Evolutionary conservation across 2,888 invertebrate genomes (phyloP).

Genomic region (Pantelozetes paolii): DNA sequence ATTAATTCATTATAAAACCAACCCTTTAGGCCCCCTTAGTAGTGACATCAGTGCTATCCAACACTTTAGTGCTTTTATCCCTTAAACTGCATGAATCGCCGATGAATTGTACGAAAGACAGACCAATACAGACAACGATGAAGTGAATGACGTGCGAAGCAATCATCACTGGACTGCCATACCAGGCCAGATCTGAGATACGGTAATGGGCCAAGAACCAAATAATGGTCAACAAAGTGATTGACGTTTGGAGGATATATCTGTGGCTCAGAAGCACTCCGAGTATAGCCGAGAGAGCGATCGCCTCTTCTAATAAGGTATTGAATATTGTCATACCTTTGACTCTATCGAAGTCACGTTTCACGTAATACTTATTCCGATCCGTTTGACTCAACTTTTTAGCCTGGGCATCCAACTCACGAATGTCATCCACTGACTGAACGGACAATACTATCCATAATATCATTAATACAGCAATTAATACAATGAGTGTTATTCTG

Average conservation of each 20-base stretch:
- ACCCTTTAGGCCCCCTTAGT: too few species aligned
- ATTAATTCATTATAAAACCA: too few species aligned
- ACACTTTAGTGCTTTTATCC: neutral
- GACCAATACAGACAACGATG: slow-evolving; percentile 25
- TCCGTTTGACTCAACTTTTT: neutral
- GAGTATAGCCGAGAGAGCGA: slow-evolving; percentile 26
- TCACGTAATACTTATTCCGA: slow-evolving; percentile 17
- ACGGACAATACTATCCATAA: slow-evolving; percentile 36
- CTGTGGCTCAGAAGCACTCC: slow-evolving; percentile 12
- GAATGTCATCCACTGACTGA: slow-evolving; percentile 17
- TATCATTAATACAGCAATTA: slow-evolving; percentile 36
- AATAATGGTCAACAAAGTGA: slow-evolving; percentile 22
- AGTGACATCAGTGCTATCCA: too few species aligned
- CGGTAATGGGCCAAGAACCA: slow-evolving; percentile 40
- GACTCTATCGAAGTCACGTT: slow-evolving; percentile 10
- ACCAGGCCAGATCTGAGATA: slow-evolving; percentile 5
- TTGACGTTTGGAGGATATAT: slow-evolving; percentile 5
- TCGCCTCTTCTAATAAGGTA: slow-evolving; percentile 34
- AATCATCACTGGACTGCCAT: neutral
- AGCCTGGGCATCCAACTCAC: slow-evolving; percentile 1
- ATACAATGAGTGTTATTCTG: slow-evolving; percentile 1
- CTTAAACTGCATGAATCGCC: neutral
- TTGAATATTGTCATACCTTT: slow-evolving; percentile 35
- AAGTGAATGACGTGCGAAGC: slow-evolving; percentile 39
- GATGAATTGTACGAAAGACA: neutral